Evolutionary conservation across 2,113 vertebrate species (phyloP), one percentile per base, ranked within the genome.

Genomic region (Emydura subglobosa): DNA sequence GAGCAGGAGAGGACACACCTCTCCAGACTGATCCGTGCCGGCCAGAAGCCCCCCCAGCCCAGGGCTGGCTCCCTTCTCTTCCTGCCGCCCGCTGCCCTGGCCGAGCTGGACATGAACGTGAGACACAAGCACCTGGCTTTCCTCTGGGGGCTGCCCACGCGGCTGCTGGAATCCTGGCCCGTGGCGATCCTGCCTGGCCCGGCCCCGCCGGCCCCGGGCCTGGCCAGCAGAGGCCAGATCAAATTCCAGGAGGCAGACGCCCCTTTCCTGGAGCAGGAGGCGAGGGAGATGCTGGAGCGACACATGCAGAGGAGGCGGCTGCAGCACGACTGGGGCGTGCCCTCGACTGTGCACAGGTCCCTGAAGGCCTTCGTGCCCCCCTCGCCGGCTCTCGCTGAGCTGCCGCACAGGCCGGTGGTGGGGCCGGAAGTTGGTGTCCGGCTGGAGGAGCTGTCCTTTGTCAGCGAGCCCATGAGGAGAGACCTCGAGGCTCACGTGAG

Each of bases 231-330:
- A 29, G 29, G 49, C 10, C 9, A 7, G 42, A 5, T 27, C 6
- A 61, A 57, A 4, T 85, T 92, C 27, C 49, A 47, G 10, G 84
- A 53, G 24, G 53, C 39, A 13, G 78, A 74, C 11, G 87, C 53
- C 1, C n/a, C 5, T 5, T 93, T 93, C 24, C 57, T 92, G 49
- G 47, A 22, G 31, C 61, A 85, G 44, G 50, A 90, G 49, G 84
- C 65, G 14, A 91, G 47, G 61, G 89, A 85, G 19, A 84, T 59
- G 29, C 82, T 95, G n/a, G 94, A 96, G 78, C 51, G 14, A 14
- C 50, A 51, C 50, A 9, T 51, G 11, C 50, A 11, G 50, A 51
- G 50, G 50, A 51, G 50, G 50, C 50, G 50, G 50, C 11, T 51
- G 50, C 50, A 51, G 50, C 50, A 51, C 11, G 2, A 51, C 50